Percentiles rank a stretch among this genome's conserved stretches.
phyloP scores from a whole-genome alignment of 2,888 invertebrate species.

The Carpatolechia fugitivella region DNA sequence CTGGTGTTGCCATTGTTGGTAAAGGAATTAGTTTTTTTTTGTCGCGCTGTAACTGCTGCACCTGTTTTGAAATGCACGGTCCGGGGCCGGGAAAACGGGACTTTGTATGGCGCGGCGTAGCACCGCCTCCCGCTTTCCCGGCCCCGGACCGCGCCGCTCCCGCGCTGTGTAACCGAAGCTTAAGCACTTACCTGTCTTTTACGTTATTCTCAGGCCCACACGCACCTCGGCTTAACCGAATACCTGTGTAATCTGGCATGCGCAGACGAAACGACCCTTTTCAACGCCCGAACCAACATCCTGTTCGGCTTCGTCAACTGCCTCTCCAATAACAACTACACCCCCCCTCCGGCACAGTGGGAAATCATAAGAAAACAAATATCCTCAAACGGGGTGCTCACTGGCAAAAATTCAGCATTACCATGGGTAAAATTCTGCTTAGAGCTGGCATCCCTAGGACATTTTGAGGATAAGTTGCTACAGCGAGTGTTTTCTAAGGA shows the following conservation, averaged over 20 bases:
- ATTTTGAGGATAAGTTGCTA: slow-evolving; percentile 77
- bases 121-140: too few species aligned
- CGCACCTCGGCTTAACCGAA: slow-evolving; percentile 77
- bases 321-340: slow-evolving; percentile 80
- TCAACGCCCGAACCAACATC: slow-evolving; percentile 54
- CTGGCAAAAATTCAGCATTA: slow-evolving; percentile 53
- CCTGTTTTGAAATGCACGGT: too few species aligned
- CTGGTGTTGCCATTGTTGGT: too few species aligned
- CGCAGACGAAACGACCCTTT: slow-evolving; percentile 53
- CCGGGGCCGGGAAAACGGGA: too few species aligned
- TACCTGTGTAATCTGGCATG: slow-evolving; percentile 74
- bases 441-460: slow-evolving; percentile 79
- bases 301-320: slow-evolving; percentile 74
- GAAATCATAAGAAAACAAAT: slow-evolving; percentile 61
- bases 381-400: slow-evolving; percentile 54
- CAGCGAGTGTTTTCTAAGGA: slow-evolving; percentile 68
- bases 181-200: too few species aligned
- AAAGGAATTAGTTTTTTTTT: too few species aligned
- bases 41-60: too few species aligned
- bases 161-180: too few species aligned
- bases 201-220: too few species aligned
- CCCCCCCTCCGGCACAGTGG: slow-evolving; percentile 75
- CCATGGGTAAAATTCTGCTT: slow-evolving; percentile 77
- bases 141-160: too few species aligned
- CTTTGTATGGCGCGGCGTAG: too few species aligned